Conservation (phyloP, 1,140 invertebrate genomes). For the Heliconius himera region DNA sequence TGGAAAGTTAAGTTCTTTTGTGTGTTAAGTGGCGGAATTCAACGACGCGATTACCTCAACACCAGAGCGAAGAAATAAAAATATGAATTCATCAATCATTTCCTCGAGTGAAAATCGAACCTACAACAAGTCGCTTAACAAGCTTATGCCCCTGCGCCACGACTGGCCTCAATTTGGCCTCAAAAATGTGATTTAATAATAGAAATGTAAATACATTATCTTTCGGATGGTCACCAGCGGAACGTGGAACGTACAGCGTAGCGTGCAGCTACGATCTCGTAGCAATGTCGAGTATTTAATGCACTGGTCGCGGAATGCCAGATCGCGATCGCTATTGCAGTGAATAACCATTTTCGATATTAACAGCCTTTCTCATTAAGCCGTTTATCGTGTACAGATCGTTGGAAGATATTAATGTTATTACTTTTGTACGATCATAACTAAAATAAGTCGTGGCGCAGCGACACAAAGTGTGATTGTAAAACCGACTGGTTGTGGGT, state of each 20-base stretch:
- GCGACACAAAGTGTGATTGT: no score
- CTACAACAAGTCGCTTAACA: no score
- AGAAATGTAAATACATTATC: neutral
- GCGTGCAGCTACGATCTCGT: conserved; percentile 13
- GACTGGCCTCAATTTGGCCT: no score
- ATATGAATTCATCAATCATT: no score
- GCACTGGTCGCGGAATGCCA: neutral
- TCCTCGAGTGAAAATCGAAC: no score
- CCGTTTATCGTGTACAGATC: neutral
- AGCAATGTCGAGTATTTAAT: conserved; percentile 13
- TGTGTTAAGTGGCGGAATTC: no score
- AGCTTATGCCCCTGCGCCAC: no score
- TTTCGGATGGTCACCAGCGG: neutral
- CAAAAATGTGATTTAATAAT: neutral
- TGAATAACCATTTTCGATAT: neutral
- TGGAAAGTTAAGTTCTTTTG: no score
- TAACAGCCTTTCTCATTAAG: neutral
- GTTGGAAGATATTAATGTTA: neutral
- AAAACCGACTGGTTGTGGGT: no score
- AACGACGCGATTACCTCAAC: no score
- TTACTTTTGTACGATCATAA: neutral
- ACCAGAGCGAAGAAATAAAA: no score
- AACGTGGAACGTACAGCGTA: neutral
- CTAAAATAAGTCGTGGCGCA: neutral
- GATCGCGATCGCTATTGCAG: neutral